Conservation (phyloP, 2,888 invertebrate genomes). For the Matsumyia berberina region DNA sequence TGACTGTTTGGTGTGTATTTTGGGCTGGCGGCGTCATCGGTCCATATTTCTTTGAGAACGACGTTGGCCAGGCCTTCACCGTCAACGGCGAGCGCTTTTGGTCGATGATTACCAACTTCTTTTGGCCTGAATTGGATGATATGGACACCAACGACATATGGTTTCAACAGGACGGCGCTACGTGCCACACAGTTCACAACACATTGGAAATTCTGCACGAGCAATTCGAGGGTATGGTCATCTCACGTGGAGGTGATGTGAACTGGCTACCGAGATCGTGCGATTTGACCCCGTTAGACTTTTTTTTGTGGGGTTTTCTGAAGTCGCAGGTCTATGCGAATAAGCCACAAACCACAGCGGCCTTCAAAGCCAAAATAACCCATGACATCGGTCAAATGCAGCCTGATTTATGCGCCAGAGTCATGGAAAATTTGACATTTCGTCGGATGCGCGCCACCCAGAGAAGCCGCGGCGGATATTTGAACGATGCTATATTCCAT, state of each 20-base stretch:
- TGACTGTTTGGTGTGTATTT: too few relatives aligned
- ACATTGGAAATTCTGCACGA: constrained; percentile 12
- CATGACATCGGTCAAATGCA: neutral
- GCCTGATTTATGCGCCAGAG: neutral
- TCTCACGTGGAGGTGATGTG: neutral
- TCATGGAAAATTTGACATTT: neutral
- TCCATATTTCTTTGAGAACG: constrained; percentile 1
- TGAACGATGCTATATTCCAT: too few relatives aligned
- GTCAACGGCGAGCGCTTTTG: too few relatives aligned
- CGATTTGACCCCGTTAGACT: too few relatives aligned
- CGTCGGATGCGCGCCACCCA: neutral
- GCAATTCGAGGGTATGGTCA: neutral
- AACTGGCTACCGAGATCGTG: too few relatives aligned
- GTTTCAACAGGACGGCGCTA: constrained; percentile 26
- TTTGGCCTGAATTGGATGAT: constrained; percentile 4
- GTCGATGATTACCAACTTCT: constrained; percentile 12
- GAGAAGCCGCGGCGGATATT: too few relatives aligned
- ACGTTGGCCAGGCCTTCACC: neutral
- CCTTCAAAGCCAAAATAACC: neutral
- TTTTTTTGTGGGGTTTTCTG: too few relatives aligned
- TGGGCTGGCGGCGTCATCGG: neutral
- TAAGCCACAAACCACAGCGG: too few relatives aligned
- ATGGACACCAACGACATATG: constrained; percentile 5
- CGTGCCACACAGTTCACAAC: constrained; percentile 3
- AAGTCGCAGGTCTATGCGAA: too few relatives aligned